Evolutionary conservation across 2,888 invertebrate genomes (phyloP).

Genomic region (Encarsia formosa): DNA sequence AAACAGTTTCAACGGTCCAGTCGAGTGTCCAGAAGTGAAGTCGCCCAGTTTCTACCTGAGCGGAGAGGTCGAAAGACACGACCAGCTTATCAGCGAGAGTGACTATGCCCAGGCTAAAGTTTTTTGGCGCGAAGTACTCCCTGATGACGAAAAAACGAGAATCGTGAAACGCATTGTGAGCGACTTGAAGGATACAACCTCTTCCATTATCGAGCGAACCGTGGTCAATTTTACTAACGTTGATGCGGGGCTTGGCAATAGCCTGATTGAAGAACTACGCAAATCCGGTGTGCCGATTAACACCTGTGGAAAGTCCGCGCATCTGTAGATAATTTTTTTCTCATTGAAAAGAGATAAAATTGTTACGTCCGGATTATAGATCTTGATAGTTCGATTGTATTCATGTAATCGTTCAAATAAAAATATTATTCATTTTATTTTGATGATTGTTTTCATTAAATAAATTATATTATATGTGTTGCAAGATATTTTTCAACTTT

Average conservation of each 20-base stretch:
- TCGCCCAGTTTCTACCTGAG: constrained; percentile 58
- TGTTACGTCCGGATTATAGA: too few species aligned
- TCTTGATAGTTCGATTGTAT: too few species aligned
- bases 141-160: constrained; percentile 67
- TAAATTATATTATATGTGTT: too few species aligned
- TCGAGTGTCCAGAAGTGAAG: constrained; percentile 64
- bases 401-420: too few species aligned
- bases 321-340: constrained; percentile 27
- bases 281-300: constrained; percentile 47
- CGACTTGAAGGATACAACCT: constrained; percentile 72
- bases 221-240: constrained; percentile 79
- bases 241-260: constrained; percentile 73
- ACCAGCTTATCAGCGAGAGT: constrained; percentile 79
- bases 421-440: too few species aligned
- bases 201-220: constrained; percentile 83
- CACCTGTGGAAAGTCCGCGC: constrained; percentile 37
- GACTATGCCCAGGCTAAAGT: constrained; percentile 80
- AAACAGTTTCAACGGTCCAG: constrained; percentile 90
- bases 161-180: constrained; percentile 76
- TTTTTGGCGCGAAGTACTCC: constrained; percentile 80
- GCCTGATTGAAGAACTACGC: constrained; percentile 64
- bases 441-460: too few species aligned
- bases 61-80: constrained; percentile 78
- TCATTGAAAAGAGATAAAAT: too few species aligned
- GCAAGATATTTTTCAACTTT: too few species aligned